phyloP scores from a whole-genome alignment of 2,797 vertebrate genomes.

The Acropternis orthonyx region DNA sequence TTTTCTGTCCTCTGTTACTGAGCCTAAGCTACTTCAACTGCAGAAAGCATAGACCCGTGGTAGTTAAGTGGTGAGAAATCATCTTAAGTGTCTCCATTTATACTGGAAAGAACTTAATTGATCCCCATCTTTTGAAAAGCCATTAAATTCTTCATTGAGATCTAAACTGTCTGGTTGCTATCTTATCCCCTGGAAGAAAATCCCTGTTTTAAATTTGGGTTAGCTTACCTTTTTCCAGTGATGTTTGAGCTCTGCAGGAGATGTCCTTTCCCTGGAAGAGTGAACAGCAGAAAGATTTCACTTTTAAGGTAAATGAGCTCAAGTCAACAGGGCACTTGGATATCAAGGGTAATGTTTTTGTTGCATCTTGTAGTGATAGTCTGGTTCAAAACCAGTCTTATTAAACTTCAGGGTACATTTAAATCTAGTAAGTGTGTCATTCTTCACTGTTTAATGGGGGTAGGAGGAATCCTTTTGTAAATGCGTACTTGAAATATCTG shows the following conservation, averaged over 20 bases:
- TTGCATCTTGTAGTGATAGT: neutral
- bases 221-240: neutral
- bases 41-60: neutral
- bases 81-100: neutral
- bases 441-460: neutral
- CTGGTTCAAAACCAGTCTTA: neutral
- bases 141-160: neutral
- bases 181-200: neutral
- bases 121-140: neutral
- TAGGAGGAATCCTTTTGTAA: neutral
- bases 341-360: neutral
- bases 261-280: neutral
- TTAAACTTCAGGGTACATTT: neutral
- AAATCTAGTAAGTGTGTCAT: neutral
- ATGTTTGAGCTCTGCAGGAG: neutral
- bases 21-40: neutral
- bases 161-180: neutral
- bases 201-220: neutral
- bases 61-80: neutral
- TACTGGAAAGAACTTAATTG: neutral
- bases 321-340: neutral
- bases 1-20: neutral
- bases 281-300: neutral
- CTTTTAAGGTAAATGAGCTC: neutral
- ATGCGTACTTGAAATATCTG: neutral